Base-by-base conservation (phyloP, 1,140 invertebrate genomes). In the Tetraneura akinire region DNA sequence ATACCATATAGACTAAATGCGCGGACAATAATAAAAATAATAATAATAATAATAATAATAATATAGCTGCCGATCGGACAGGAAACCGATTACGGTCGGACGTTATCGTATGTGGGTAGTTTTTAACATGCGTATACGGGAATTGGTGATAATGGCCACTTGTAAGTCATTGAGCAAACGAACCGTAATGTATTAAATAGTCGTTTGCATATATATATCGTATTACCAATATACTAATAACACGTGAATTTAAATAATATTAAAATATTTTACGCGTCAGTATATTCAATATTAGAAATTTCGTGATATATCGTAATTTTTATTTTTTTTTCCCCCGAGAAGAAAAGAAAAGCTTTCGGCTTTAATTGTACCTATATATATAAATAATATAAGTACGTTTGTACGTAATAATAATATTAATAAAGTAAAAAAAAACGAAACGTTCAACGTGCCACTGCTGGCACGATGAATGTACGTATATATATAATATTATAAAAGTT, bases 101-200 rank as follows among this genome's bases (percentile, higher is more conserved):
- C 49, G 3, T 60, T 60, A 60, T 76, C 53, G 55, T 55, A 76
- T 78, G 74, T 78, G 74, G 74, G 74, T 78, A 78, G 74, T 60
- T 78, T 78, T 78, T 78, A 78, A 78, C 74, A 78, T n/a, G n/a
- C n/a, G n/a, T 74, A 74, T 78, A 78, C 74, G 74, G 74, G 74
- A 78, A 78, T 78, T 78, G 47, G 55, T 78, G 74, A 62, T 78
- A 78, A 78, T 78, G 55, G 74, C 74, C 55, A 78, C 37, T 78
- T 78, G 74, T 78, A 76, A 76, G 29, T 76, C 73, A 76, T 76
- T 62, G 74, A 78, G 3, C 16, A 78, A 60, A 78, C 53, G 53
- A 78, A 45, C 51, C 74, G 74, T 62, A 60, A 71, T 71, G 47
- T 14, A 16, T 47, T 47, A 26, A 66, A 45, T 78, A 60, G 1